A percentile compares a stretch with the other conserved stretches of the same genome.
phyloP scores from a whole-genome alignment of 2,113 vertebrate species.

The Plectropomus leopardus region DNA sequence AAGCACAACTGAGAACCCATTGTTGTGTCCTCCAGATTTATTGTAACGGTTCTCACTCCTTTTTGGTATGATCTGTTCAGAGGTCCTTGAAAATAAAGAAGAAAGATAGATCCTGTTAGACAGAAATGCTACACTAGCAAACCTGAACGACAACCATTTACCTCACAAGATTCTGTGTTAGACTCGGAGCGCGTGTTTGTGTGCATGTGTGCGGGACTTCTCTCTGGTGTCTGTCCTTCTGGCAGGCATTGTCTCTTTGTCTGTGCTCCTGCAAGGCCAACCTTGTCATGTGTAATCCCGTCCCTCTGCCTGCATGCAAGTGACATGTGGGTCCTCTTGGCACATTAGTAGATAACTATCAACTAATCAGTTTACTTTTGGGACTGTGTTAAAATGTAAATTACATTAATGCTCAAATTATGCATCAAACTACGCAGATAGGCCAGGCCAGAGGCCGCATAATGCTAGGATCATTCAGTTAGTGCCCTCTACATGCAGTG shows the following conservation, averaged over 20 bases:
- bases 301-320: slow-evolving; percentile 75
- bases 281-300: slow-evolving; percentile 79
- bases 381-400: slow-evolving; percentile 88
- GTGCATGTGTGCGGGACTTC: slow-evolving; percentile 2
- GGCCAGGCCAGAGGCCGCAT: slow-evolving; percentile 80
- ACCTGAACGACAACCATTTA: slow-evolving; percentile 74
- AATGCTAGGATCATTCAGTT: slow-evolving; percentile 85
- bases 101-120: slow-evolving; percentile 68
- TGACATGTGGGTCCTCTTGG: slow-evolving; percentile 78
- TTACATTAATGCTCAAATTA: slow-evolving; percentile 87
- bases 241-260: slow-evolving; percentile 73
- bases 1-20: slow-evolving; percentile 39
- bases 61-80: slow-evolving; percentile 76
- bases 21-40: slow-evolving; percentile 52
- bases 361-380: slow-evolving; percentile 87
- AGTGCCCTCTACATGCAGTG: slow-evolving; percentile 83
- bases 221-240: slow-evolving; percentile 67
- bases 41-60: slow-evolving; percentile 55
- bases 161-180: slow-evolving; percentile 46
- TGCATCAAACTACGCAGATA: slow-evolving; percentile 82
- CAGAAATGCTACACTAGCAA: slow-evolving; percentile 75
- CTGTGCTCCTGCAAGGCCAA: slow-evolving; percentile 75
- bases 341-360: slow-evolving; percentile 87
- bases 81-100: slow-evolving; percentile 78
- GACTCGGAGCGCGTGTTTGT: slow-evolving; percentile 18